Evolutionary conservation across 2,797 vertebrate species (phyloP).

Genomic region (Sebastes hopkinsi): DNA sequence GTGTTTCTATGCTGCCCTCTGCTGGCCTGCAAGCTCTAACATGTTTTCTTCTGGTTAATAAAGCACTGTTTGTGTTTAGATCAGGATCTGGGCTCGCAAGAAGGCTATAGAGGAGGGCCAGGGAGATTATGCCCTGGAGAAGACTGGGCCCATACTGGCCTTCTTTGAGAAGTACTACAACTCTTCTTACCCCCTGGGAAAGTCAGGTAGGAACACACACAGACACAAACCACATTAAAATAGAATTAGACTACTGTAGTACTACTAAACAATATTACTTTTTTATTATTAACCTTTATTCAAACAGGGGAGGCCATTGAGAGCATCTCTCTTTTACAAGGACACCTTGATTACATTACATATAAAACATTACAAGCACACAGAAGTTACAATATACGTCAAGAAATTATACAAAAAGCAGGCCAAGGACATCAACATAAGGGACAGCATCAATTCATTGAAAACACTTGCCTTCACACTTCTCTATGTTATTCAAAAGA

Average conservation of each 20-base stretch:
- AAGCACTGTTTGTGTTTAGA: constrained; percentile 71
- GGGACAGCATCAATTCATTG: background rate
- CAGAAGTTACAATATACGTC: background rate
- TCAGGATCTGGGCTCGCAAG: constrained; percentile 92
- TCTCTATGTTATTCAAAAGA: too few relatives aligned
- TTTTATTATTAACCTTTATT: too few relatives aligned
- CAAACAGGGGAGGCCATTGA: too few relatives aligned
- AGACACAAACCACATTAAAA: background rate
- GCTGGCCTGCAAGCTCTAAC: constrained; percentile 23
- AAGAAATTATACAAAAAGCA: background rate
- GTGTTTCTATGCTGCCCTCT: constrained; percentile 50
- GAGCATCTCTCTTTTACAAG: background rate
- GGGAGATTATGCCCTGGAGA: constrained; percentile 79
- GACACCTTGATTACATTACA: background rate
- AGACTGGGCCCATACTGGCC: constrained; percentile 84
- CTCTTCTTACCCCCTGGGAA: constrained; percentile 84
- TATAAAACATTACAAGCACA: background rate
- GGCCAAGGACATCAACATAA: background rate
- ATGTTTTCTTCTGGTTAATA: background rate
- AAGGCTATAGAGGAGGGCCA: constrained; percentile 79
- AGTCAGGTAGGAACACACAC: constrained; percentile 83
- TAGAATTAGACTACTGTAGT: too few relatives aligned
- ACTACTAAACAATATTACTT: too few relatives aligned
- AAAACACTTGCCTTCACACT: background rate
- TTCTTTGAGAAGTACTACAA: constrained; percentile 87